Percentiles rank a stretch among this genome's conserved stretches.
Evolutionary conservation across 1,140 invertebrate genomes (phyloP).

Genomic region (Scaptodrosophila lebanonensis): DNA sequence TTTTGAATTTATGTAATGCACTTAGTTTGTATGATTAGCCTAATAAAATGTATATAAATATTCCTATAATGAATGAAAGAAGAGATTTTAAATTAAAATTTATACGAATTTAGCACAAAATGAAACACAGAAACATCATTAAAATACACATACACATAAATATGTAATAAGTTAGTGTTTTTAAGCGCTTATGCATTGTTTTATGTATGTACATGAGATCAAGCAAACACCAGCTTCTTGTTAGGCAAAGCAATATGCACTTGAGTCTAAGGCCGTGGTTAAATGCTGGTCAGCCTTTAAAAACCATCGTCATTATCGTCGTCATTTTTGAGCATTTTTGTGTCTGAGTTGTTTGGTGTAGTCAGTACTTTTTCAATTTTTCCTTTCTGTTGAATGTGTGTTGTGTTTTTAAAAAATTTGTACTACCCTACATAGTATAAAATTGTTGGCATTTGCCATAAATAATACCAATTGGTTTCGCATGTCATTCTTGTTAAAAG

Average conservation of each 20-base stretch:
- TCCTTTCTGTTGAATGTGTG: constrained; percentile 30
- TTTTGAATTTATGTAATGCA: constrained; percentile 71
- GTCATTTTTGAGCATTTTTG: constrained; percentile 51
- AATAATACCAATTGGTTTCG: constrained; percentile 54
- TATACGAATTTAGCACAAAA: constrained; percentile 57
- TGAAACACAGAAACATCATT: constrained; percentile 32
- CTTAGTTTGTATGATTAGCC: constrained; percentile 57
- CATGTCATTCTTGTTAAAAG: constrained; percentile 17
- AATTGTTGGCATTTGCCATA: constrained; percentile 47
- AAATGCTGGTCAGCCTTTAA: constrained; percentile 62
- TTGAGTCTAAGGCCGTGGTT: constrained; percentile 18
- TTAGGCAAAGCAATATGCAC: constrained; percentile 56
- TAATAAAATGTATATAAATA: constrained; percentile 72
- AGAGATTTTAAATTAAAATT: constrained; percentile 40
- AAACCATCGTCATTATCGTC: constrained; percentile 10
- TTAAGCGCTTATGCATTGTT: constrained; percentile 15
- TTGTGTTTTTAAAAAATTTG: constrained; percentile 66
- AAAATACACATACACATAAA: constrained; percentile 27
- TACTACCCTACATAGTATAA: constrained; percentile 67
- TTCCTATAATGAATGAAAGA: constrained; percentile 62
- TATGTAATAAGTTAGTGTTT: constrained; percentile 34
- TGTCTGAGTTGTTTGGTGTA: constrained; percentile 16
- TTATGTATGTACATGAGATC: constrained; percentile 27
- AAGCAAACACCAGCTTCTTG: constrained; percentile 23
- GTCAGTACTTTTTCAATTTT: constrained; percentile 28